Evolutionary conservation across 2,113 vertebrate species (phyloP), one percentile per base, ranked within the genome.

Genomic region (Mandrillus leucophaeus): DNA sequence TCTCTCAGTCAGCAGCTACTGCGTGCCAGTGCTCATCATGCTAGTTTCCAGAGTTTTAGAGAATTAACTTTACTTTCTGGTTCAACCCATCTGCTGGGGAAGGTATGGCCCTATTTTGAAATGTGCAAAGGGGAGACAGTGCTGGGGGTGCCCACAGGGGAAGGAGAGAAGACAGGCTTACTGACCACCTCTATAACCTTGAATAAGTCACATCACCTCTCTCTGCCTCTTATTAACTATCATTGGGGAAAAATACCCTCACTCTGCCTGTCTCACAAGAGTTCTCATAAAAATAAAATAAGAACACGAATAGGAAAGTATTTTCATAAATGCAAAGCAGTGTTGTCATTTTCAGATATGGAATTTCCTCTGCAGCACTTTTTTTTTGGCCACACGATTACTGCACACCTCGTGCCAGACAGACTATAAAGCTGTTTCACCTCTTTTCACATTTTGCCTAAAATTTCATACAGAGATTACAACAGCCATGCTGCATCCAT

Each of bases 31-130:
- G 22, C 59, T 38, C 23, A 45, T 35, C 57, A 66, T 16, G 3
- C 22, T 75, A 64, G 30, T 68, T 16, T 48, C 87, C 38, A 57
- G 78, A 38, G 23, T 79, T 59, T 93, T 52, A 30, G 25, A 52
- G 38, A 88, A 94, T 50, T 93, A 35, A 50, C 20, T 88, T 93
- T 78, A 78, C 50, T 91, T 96, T 91, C 96, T 82, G 81, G 88
- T 68, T 76, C 27, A 57, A 22, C 20, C 16, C 43, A 48, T 30
- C 18, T 78, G n/a, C 50, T 55, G 22, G 27, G 50, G 13, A 83
- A 83, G 38, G 30, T 17, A n/a, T 50, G 12, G 18, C 30, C 43
- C 20, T 66, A 30, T 50, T 73, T 52, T 84, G 72, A 93, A 80
- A 76, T 27, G 32, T 27, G 45, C 57, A 61, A 78, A 93, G 7